These are phyloP conservation scores for Rhogogaster chlorosoma DNA, from an alignment of 2,888 invertebrate species.

Conservation along the genomic window DNA sequence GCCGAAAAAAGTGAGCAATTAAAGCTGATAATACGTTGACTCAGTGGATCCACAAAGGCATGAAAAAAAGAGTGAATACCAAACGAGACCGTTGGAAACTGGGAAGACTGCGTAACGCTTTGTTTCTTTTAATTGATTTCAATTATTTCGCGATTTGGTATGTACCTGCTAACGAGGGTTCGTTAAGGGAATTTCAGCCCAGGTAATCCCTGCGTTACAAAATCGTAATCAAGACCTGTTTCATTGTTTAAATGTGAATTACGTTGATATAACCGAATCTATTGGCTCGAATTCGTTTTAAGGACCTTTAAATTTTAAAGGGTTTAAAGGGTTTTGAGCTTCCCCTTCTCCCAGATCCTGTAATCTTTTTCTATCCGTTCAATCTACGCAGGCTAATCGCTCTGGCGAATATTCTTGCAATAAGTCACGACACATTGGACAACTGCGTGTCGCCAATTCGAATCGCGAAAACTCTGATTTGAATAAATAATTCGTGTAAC, in stretches of 20 bases:
- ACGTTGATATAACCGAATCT: not conserved
- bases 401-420: not conserved
- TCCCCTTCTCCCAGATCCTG: not conserved
- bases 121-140: constrained; percentile 11
- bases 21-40: not conserved
- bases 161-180: not conserved
- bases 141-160: not conserved
- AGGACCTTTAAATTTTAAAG: not conserved
- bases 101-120: constrained; percentile 19
- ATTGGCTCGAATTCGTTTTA: not conserved
- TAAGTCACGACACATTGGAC: not conserved
- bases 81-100: not conserved
- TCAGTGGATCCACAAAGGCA: not conserved
- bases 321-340: not conserved
- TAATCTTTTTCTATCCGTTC: not conserved
- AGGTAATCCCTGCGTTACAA: not conserved
- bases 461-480: not conserved
- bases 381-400: not conserved
- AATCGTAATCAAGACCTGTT: not conserved
- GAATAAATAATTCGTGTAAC: not conserved
- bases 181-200: constrained; percentile 1
- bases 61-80: not conserved
- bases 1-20: not conserved
- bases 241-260: not conserved
- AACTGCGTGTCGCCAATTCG: not conserved